Evolutionary conservation across 2,113 vertebrate genomes (phyloP).

Genomic region (Cacatua alba): DNA sequence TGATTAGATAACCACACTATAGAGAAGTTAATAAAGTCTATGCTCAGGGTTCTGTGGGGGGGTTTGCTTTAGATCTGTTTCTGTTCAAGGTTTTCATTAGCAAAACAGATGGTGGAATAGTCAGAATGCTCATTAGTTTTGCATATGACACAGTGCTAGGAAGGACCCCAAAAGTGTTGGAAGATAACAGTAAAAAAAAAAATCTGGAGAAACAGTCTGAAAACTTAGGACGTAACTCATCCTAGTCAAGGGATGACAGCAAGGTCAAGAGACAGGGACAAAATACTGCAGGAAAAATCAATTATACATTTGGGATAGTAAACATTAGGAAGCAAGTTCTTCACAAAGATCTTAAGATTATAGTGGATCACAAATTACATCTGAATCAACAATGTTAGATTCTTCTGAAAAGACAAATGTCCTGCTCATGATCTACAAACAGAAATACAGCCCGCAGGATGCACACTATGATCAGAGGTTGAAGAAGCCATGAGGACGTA

Average conservation of each 20-base stretch:
- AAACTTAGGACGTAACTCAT: neutral
- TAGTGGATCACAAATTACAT: neutral
- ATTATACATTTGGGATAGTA: neutral
- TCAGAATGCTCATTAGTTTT: slow-evolving; percentile 48
- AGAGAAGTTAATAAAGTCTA: slow-evolving; percentile 15
- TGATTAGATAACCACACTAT: neutral
- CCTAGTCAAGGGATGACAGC: neutral
- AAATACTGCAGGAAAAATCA: neutral
- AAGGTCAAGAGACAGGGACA: neutral
- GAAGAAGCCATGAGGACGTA: neutral
- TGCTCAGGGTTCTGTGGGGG: neutral
- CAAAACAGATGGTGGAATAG: slow-evolving; percentile 51
- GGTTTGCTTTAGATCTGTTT: slow-evolving; percentile 17
- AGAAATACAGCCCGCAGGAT: neutral
- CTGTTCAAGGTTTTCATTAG: slow-evolving; percentile 42
- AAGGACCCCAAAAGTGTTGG: slow-evolving; percentile 1
- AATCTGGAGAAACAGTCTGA: neutral
- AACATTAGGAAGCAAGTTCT: neutral
- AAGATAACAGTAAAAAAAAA: slow-evolving; percentile 7
- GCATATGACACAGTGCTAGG: neutral
- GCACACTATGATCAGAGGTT: neutral
- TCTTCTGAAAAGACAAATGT: neutral
- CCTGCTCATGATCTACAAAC: neutral
- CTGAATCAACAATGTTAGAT: neutral
- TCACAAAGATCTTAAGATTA: neutral